A percentile compares a stretch with the other conserved stretches of the same genome.
Conservation (phyloP, 2,797 vertebrate genomes). For the Leucoraja ocellata region DNA sequence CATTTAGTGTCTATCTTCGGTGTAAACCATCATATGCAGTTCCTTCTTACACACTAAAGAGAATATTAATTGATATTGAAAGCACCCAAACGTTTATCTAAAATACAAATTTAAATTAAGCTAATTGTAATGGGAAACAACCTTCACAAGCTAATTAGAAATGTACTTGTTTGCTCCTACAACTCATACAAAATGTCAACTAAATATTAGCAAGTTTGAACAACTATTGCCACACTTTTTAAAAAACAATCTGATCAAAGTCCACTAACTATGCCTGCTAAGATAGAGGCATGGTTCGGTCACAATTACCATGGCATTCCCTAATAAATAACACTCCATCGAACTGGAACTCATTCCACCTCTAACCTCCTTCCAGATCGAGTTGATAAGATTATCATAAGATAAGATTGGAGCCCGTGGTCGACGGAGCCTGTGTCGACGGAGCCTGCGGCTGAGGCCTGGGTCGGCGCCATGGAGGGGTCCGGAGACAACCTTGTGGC, state of each 20-base stretch:
- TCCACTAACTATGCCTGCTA: not conserved
- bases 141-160: not conserved
- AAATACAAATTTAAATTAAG: not conserved
- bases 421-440: no score
- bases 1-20: no score
- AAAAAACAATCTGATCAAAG: not conserved
- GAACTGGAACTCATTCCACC: not conserved
- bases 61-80: not conserved
- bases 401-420: no score
- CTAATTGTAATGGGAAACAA: not conserved
- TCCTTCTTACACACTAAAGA: not conserved
- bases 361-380: not conserved
- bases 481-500: no score
- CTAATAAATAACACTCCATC: not conserved
- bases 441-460: no score
- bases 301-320: not conserved
- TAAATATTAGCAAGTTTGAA: not conserved
- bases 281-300: not conserved
- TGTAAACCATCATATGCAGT: no score
- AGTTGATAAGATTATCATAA: no score
- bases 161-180: not conserved
- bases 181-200: not conserved
- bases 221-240: not conserved
- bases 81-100: not conserved
- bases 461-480: no score